phyloP scores from a whole-genome alignment of 2,797 vertebrate genomes.

The Hozukius guyotensis region DNA sequence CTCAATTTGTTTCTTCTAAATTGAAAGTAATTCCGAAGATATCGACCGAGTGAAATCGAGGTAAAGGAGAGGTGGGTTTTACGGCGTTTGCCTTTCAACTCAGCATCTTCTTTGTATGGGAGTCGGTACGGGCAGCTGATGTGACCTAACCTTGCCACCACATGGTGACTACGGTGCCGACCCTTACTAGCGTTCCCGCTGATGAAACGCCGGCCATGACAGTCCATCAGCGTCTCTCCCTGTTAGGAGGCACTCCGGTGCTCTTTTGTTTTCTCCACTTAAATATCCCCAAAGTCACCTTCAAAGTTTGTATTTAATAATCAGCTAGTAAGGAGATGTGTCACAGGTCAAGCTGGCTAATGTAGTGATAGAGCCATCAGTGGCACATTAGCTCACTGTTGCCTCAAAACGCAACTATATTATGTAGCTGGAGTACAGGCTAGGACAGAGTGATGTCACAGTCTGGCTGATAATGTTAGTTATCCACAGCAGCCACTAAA shows the following conservation, averaged over 20 bases:
- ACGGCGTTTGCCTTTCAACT: slow-evolving; percentile 36
- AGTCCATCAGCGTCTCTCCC: slow-evolving; percentile 71
- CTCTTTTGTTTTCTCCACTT: slow-evolving; percentile 53
- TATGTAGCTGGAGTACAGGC: background rate
- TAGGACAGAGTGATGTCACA: background rate
- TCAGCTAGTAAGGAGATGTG: slow-evolving; percentile 51
- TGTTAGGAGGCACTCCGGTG: slow-evolving; percentile 54
- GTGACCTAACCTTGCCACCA: slow-evolving; percentile 78
- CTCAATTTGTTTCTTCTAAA: slow-evolving; percentile 37
- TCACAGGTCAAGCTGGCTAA: slow-evolving; percentile 59
- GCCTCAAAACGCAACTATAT: slow-evolving; percentile 13
- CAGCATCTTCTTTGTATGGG: slow-evolving; percentile 47
- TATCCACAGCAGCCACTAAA: background rate
- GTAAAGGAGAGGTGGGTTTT: slow-evolving; percentile 2
- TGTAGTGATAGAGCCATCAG: slow-evolving; percentile 62
- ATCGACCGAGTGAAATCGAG: slow-evolving; percentile 23
- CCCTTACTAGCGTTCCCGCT: slow-evolving; percentile 64
- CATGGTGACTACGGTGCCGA: slow-evolving; percentile 64
- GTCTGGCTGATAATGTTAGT: background rate
- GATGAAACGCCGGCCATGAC: slow-evolving; percentile 74
- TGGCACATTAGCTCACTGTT: slow-evolving; percentile 57
- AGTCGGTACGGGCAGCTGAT: slow-evolving; percentile 61
- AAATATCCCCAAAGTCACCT: slow-evolving; percentile 72
- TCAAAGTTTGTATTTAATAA: slow-evolving; percentile 72
- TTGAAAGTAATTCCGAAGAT: slow-evolving; percentile 52